Evolutionary conservation across 2,888 invertebrate genomes (phyloP), one percentile per base, ranked within the genome.

Genomic region (Drosophila pullipes): DNA sequence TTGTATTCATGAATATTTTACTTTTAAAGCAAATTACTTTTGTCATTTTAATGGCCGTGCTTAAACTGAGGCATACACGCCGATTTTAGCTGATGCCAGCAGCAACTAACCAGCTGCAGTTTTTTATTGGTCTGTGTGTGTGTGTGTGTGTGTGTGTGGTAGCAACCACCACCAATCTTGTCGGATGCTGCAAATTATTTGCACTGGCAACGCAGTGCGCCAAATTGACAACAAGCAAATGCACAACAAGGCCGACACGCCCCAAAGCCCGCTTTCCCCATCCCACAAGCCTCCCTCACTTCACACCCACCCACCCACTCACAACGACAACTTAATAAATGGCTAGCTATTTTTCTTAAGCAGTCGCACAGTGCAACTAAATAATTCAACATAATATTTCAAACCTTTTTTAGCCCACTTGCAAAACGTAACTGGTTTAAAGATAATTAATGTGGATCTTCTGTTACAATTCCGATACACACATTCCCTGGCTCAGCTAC

Each of bases 1-100:
- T 25, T 41, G 25, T 50, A 60, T 62, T 65, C 65, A 77, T 65
- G 70, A 66, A 78, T 75, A 81, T 81, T 89, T 76, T 59, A 89
- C 85, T 74, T 86, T 85, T 74, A 85, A 80, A 69, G 64, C 61
- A 85, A 84, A 85, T 85, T 85, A 89, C 78, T 83, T 86, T 89
- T 89, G 89, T 83, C 89, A 86, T 69, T 88, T 83, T 77, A 88
- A 82, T 85, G 77, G 72, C 67, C 72, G 30, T 74, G 76, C 81
- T 81, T 73, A 75, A 88, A 72, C 69, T 72, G 68, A 64, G 66
- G 65, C 50, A 25, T 9, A 47, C 47, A 47, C 9, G 16, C 9
- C 16, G 16, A 47, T 47, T 47, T 25, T 47, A 25, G 16, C 16
- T 13, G 47, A 16, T 25, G 25, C 16, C 25, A 16, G 47, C 25